Evolutionary conservation across 37 sponge, comb jelly and placozoan species (phyloP).

Genomic region (Aphrocallistes beatrix): DNA sequence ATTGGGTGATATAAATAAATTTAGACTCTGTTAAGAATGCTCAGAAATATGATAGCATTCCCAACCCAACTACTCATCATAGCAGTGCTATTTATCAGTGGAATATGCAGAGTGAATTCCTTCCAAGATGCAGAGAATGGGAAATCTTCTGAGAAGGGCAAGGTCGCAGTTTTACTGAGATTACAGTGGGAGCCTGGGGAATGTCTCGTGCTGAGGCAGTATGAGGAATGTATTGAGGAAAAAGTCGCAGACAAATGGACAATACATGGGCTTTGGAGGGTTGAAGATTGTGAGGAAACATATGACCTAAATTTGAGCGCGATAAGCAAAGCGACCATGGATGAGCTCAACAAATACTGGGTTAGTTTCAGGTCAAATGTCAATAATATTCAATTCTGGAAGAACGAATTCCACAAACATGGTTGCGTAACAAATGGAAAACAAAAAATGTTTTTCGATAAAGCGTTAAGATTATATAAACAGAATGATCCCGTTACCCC

Average conservation of each 20-base stretch:
- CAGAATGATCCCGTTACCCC: background rate
- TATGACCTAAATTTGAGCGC: background rate
- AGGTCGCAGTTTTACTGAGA: background rate
- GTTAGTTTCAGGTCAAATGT: background rate
- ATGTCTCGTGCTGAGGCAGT: background rate
- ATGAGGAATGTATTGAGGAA: background rate
- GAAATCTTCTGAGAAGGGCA: background rate
- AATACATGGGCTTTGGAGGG: background rate
- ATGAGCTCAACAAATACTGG: background rate
- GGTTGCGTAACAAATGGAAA: background rate
- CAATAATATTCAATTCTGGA: background rate
- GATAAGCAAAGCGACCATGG: background rate
- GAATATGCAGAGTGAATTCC: too few species aligned
- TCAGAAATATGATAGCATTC: too few species aligned
- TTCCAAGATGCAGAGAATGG: background rate
- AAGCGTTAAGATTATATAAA: background rate
- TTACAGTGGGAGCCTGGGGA: background rate
- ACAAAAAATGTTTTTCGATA: background rate
- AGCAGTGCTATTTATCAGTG: too few species aligned
- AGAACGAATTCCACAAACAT: background rate
- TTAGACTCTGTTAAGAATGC: too few species aligned
- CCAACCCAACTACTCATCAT: too few species aligned
- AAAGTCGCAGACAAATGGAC: background rate
- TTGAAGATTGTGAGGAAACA: background rate
- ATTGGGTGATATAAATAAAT: too few species aligned